These are phyloP conservation scores for Rallus limicola DNA, from an alignment of 2,113 vertebrate species.

Conservation along the genomic window DNA sequence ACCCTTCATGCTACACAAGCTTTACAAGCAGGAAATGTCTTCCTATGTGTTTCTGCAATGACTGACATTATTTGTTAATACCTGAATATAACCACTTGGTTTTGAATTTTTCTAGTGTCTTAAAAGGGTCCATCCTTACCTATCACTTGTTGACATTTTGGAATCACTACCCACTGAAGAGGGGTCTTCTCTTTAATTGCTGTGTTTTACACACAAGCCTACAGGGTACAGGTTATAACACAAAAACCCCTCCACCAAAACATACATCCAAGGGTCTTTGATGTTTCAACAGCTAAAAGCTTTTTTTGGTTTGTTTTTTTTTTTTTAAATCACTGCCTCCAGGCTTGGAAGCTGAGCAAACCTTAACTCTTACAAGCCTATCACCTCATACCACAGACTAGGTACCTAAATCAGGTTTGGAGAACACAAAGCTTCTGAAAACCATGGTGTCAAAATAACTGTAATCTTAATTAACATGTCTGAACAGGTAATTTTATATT, in stretches of 20 bases:
- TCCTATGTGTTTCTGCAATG: background rate
- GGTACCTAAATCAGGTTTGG: background rate
- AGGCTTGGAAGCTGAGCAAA: background rate
- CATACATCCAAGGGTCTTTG: background rate
- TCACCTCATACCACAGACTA: background rate
- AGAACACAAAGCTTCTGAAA: background rate
- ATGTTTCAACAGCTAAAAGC: background rate
- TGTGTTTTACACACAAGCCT: background rate
- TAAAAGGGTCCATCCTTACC: background rate
- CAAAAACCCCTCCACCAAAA: background rate
- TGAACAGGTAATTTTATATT: background rate
- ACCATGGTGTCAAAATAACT: background rate
- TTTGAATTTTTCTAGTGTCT: background rate
- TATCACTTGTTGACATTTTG: background rate
- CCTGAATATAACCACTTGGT: background rate
- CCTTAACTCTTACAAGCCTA: background rate
- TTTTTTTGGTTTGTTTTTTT: background rate
- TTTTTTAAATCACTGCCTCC: background rate
- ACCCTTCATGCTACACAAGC: background rate
- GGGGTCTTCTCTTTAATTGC: background rate
- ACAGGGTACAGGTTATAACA: background rate
- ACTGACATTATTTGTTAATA: background rate
- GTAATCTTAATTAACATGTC: background rate
- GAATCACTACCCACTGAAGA: background rate
- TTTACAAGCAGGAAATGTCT: background rate